These are phyloP conservation scores for Unio delphinus DNA, from an alignment of 2,888 invertebrate genomes.

Conservation along the genomic window DNA sequence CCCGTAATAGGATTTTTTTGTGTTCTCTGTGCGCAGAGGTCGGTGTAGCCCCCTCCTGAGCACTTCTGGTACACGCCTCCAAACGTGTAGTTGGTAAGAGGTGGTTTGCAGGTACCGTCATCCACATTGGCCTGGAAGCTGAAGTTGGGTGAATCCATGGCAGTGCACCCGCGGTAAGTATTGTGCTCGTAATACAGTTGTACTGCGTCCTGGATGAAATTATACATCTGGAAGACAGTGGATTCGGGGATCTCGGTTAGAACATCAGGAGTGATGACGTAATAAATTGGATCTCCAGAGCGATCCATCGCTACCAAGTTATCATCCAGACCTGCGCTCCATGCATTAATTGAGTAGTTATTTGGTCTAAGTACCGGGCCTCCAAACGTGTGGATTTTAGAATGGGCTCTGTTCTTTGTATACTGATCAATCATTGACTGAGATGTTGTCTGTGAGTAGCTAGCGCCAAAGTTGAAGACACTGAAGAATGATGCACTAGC, in stretches of 20 bases:
- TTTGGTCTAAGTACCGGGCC: slow-evolving; percentile 44
- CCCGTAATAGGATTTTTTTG: too few relatives aligned
- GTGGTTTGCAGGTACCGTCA: slow-evolving; percentile 50
- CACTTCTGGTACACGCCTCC: slow-evolving; percentile 60
- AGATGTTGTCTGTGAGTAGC: slow-evolving; percentile 23
- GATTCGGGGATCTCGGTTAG: slow-evolving; percentile 54
- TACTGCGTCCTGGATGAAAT: slow-evolving; percentile 43
- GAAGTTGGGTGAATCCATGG: slow-evolving; percentile 52
- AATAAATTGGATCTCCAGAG: slow-evolving; percentile 56
- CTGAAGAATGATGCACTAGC: slow-evolving; percentile 54
- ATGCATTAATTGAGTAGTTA: slow-evolving; percentile 47
- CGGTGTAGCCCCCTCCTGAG: slow-evolving; percentile 16
- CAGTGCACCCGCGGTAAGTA: slow-evolving; percentile 53
- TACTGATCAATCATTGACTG: slow-evolving; percentile 33
- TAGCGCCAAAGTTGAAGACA: slow-evolving; percentile 28
- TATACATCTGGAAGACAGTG: slow-evolving; percentile 35
- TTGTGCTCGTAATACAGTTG: slow-evolving; percentile 58
- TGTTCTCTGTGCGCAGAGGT: slow-evolving; percentile 11
- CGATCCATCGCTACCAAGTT: slow-evolving; percentile 58
- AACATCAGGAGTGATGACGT: slow-evolving; percentile 39
- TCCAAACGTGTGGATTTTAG: slow-evolving; percentile 38
- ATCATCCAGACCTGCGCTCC: slow-evolving; percentile 42
- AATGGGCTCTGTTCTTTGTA: slow-evolving; percentile 31
- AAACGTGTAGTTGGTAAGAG: slow-evolving; percentile 53
- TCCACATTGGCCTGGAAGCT: slow-evolving; percentile 57